A percentile compares a stretch with the other conserved stretches of the same genome.
Evolutionary conservation across 2,113 vertebrate species (phyloP).

Genomic region (Daboia siamensis): DNA sequence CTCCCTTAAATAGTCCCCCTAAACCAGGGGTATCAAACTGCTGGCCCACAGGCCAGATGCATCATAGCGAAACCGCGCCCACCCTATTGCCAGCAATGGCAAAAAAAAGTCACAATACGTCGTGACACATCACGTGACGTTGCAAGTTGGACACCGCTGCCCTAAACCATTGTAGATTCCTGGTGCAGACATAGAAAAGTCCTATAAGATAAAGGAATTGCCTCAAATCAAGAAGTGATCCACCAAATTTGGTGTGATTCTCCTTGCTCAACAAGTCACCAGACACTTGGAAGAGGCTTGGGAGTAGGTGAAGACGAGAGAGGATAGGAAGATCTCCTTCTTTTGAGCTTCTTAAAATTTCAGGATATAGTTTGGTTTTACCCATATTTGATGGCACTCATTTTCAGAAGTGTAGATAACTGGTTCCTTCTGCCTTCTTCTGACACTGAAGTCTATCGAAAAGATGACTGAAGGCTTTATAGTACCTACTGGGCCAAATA

Average conservation of each 20-base stretch:
- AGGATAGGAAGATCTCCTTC: not conserved
- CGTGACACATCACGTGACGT: no score
- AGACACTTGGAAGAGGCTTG: not conserved
- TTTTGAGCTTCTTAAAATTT: not conserved
- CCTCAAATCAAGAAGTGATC: not conserved
- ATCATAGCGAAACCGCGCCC: no score
- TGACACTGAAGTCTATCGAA: not conserved
- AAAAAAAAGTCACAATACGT: no score
- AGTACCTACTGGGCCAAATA: not conserved
- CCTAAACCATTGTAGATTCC: not conserved
- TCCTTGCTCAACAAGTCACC: not conserved
- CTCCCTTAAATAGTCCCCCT: not conserved
- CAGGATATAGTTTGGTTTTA: not conserved
- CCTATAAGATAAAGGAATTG: not conserved
- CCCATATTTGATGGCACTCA: not conserved
- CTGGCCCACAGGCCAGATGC: no score
- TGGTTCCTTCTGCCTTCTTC: not conserved
- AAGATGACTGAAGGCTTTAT: not conserved
- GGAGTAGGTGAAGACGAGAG: no score
- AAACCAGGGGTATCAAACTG: no score
- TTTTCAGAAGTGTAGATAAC: not conserved
- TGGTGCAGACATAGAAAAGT: not conserved
- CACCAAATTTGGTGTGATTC: not conserved
- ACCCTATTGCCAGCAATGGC: no score
- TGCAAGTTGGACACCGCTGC: no score